A percentile compares a stretch with the other conserved stretches of the same genome.
These are phyloP conservation scores for Polypterus senegalus DNA, from an alignment of 2,113 vertebrate species.

Conservation along the genomic window DNA sequence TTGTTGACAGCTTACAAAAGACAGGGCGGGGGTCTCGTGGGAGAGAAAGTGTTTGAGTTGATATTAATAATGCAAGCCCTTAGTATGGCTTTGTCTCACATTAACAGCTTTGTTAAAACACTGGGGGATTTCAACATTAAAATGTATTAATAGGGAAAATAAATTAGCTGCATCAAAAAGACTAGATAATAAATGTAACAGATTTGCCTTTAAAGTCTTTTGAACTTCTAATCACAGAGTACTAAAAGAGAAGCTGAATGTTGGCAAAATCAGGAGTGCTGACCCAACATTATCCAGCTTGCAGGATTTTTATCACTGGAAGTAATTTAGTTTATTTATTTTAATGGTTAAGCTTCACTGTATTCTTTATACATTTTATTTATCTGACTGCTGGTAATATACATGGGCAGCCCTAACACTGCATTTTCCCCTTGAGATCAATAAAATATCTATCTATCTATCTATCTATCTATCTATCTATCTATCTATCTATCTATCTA, in stretches of 20 bases:
- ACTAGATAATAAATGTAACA: slow-evolving; percentile 1
- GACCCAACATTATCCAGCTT: no score
- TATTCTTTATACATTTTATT: no score
- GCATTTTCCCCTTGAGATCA: no score
- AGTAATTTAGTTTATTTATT: no score
- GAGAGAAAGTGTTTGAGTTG: slow-evolving; percentile 4
- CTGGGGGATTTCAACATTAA: slow-evolving; percentile 1
- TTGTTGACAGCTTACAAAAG: not conserved
- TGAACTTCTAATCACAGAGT: not conserved
- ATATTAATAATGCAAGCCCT: slow-evolving; percentile 5
- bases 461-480: no score
- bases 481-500: no score
- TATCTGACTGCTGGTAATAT: no score
- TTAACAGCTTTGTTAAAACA: slow-evolving; percentile 5
- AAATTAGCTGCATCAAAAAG: slow-evolving; percentile 2
- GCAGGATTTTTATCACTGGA: no score
- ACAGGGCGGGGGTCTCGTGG: slow-evolving; percentile 4
- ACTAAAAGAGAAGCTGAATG: not conserved
- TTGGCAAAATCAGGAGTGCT: no score
- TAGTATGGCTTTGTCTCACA: not conserved
- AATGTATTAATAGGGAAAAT: slow-evolving; percentile 4
- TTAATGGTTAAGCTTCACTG: no score
- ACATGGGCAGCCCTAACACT: no score
- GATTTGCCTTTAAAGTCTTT: not conserved
- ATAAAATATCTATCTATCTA: no score